A percentile compares a stretch with the other conserved stretches of the same genome.
Evolutionary conservation across 2,797 vertebrate genomes (phyloP).

Genomic region (Dromococcyx pavoninus): DNA sequence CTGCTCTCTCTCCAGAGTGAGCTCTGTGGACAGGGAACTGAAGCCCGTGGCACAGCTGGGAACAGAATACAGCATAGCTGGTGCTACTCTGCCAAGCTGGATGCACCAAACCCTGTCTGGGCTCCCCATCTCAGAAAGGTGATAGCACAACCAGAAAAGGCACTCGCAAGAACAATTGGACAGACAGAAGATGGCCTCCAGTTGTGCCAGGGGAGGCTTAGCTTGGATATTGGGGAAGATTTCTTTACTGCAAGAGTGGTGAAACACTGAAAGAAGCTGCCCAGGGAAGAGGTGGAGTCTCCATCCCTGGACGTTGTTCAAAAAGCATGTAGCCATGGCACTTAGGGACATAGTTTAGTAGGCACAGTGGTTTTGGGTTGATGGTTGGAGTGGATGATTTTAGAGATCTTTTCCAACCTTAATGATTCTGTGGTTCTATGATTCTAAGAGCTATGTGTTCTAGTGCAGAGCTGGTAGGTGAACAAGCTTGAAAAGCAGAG

Average conservation of each 20-base stretch:
- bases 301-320: too few species aligned
- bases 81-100: background rate
- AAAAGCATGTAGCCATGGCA: too few species aligned
- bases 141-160: background rate
- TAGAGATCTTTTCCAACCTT: too few species aligned
- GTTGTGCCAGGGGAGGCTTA: too few species aligned
- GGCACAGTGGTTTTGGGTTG: too few species aligned
- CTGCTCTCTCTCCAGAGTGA: background rate
- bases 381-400: too few species aligned
- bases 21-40: background rate
- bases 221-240: too few species aligned
- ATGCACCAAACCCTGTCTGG: background rate
- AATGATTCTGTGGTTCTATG: too few species aligned
- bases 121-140: background rate
- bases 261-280: too few species aligned
- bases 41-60: background rate
- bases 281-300: background rate
- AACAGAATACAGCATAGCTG: background rate
- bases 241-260: too few species aligned
- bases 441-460: background rate
- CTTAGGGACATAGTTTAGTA: too few species aligned
- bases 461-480: background rate
- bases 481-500: background rate
- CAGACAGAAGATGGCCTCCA: background rate
- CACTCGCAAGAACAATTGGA: background rate